Base-by-base conservation (phyloP, 2,888 invertebrate species). In the Pharmacophagus antenor region DNA sequence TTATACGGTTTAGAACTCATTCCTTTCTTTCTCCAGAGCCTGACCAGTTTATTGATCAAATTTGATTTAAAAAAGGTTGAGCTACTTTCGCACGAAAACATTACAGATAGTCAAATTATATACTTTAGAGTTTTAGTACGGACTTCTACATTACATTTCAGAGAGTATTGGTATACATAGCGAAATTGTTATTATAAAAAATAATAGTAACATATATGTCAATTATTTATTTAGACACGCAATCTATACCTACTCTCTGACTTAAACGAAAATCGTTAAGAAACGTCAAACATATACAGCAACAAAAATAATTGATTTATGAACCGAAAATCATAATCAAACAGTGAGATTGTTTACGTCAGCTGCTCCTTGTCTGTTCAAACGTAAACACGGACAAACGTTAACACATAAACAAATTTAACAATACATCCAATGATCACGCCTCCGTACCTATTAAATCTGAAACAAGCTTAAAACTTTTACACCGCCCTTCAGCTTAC, bases 251-350 rank as follows among this genome's bases (percentile, higher is more conserved):
- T 0, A 37, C 37, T 4, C 15, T 37, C 4, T 2, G 4, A 37
- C 37, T n/a, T n/a, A 37, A n/a, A 37, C 37, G 37, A 37, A 37
- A 2, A 37, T 37, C n/a, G 15, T 37, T n/a, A 37, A 63, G 62
- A 54, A 58, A 62, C 58, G 60, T 61, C 54, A 59, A 59, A 59
- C 41, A 51, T n/a, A n/a, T n/a, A 37, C 31, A 21, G 12, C 10
- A 69, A 49, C 53, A 46, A 23, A 53, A 46, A 53, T 54, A 74
- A 61, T 74, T 72, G 55, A 63, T 58, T 54, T 48, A 60, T 58
- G 49, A 44, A 56, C 48, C 48, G 23, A 54, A 61, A 56, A 61
- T 56, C 27, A 50, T 51, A 61, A 49, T 20, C 56, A 50, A 56
- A 60, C 41, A 61, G n/a, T 6, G 44, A 22, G 6, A 41, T 23